A percentile compares a stretch with the other conserved stretches of the same genome.
Conservation (phyloP, 2,888 invertebrate genomes). For the Branchipolynoe longqiensis region DNA sequence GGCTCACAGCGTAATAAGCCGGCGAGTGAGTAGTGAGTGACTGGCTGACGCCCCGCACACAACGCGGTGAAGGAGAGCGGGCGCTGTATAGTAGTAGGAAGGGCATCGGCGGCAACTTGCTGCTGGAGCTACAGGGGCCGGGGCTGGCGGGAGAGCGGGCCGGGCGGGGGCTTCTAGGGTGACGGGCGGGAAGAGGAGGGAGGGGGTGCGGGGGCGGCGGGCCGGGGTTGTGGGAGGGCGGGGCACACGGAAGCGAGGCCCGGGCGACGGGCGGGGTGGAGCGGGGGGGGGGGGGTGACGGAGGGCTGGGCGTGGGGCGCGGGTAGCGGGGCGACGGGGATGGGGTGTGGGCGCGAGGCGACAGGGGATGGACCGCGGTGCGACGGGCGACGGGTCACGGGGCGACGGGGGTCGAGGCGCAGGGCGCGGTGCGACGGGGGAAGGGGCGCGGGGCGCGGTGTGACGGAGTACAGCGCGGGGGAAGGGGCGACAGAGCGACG, state of each 20-base stretch:
- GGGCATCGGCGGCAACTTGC: slow-evolving; percentile 11
- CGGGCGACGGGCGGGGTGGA: too few species aligned
- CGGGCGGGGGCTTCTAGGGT: not conserved
- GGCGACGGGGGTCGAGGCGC: not conserved
- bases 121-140: slow-evolving; percentile 14
- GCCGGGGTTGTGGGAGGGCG: not conserved
- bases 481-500: not conserved
- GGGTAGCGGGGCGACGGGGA: not conserved
- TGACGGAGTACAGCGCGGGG: too few species aligned
- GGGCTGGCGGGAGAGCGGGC: not conserved
- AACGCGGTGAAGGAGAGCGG: not conserved
- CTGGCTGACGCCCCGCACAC: not conserved
- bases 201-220: not conserved
- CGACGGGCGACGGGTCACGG: not conserved
- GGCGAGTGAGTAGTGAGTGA: not conserved
- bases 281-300: not conserved
- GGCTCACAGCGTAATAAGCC: not conserved
- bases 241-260: not conserved
- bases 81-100: slow-evolving; percentile 5
- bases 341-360: not conserved
- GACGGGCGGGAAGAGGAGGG: not conserved
- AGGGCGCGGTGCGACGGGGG: slow-evolving; percentile 5
- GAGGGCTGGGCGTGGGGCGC: not conserved
- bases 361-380: too few species aligned
- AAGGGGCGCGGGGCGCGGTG: not conserved